Base-by-base conservation (phyloP, 2,797 vertebrate genomes). In the Psittacula echo region DNA sequence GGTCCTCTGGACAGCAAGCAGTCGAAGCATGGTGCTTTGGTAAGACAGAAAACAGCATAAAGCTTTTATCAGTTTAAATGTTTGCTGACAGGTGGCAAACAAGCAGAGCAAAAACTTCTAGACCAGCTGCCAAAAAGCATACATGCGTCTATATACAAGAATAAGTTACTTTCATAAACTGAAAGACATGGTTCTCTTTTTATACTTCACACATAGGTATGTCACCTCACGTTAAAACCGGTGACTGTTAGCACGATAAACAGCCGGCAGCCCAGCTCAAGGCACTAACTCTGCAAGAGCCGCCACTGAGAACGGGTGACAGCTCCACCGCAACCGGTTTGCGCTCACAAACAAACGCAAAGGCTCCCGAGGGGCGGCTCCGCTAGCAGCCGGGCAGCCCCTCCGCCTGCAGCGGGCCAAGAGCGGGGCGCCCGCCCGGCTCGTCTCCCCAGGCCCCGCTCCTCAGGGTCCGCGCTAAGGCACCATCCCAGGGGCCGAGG, bases 11-110 rank as follows among this genome's bases (percentile, higher is more conserved):
- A 98, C 94, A 47, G 84, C 97, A 68, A 98, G 97, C 30, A 99
- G 95, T 92, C 98, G 98, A 92, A 99, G 74, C 99, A 99, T 99
- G 90, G 89, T 98, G 96, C 97, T 98, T 47, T 86, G 85, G 81
- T 21, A 32, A 71, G 85, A 95, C 15, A 96, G 81, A 41, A 86
- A 48, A 86, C 15, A 47, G 13, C 23, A 14, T 7, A 3, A 5
- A 22, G 70, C 15, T 62, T 45, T 68, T 29, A 60, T 4, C 53
- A 19, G 11, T 20, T 68, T 34, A 14, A 26, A n/a, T 1, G 30
- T 30, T 42, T 75, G 21, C 67, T 4, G 13, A 11, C 15, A 20
- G 11, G 19, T 29, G 89, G 37, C 47, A 34, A 86, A 41, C 8
- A 32, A 10, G 29, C 64, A 30, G 18, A 79, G 12, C 5, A 37